Percentiles rank a stretch among this genome's conserved stretches.
phyloP scores from a whole-genome alignment of 2,113 vertebrate genomes.

The Brienomyrus longianalis region DNA sequence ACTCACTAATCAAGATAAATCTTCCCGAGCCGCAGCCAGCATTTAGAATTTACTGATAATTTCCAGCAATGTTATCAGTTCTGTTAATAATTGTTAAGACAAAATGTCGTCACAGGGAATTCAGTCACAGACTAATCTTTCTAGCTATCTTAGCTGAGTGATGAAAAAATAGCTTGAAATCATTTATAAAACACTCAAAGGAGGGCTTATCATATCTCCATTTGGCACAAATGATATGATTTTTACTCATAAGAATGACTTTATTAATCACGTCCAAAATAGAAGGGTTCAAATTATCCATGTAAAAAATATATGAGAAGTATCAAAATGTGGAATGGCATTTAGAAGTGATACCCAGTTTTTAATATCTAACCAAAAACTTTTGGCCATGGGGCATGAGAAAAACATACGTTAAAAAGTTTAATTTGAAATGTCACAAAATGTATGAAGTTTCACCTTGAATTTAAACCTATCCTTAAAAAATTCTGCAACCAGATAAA shows the following conservation, averaged over 20 bases:
- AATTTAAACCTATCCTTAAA: background rate
- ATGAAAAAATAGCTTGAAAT: background rate
- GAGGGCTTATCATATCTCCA: background rate
- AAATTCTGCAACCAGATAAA: background rate
- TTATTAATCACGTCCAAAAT: background rate
- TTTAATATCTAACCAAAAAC: background rate
- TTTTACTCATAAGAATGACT: background rate
- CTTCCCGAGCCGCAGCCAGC: background rate
- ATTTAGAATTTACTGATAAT: background rate
- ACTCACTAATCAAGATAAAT: background rate
- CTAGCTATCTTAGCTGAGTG: background rate
- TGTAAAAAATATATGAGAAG: background rate
- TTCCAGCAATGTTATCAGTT: background rate
- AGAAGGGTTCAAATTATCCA: background rate
- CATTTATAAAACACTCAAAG: background rate
- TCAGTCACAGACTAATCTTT: background rate
- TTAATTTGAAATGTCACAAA: background rate
- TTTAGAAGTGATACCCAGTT: background rate
- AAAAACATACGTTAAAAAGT: background rate
- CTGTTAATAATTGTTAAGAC: constrained; percentile 23
- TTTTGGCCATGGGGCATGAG: background rate
- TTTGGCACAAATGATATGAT: background rate
- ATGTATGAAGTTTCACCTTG: background rate
- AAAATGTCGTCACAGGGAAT: background rate
- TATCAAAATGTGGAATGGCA: background rate